Percentiles rank a stretch among this genome's conserved stretches.
Evolutionary conservation across 2,797 vertebrate genomes (phyloP).

Genomic region (Coregonus suidteri): DNA sequence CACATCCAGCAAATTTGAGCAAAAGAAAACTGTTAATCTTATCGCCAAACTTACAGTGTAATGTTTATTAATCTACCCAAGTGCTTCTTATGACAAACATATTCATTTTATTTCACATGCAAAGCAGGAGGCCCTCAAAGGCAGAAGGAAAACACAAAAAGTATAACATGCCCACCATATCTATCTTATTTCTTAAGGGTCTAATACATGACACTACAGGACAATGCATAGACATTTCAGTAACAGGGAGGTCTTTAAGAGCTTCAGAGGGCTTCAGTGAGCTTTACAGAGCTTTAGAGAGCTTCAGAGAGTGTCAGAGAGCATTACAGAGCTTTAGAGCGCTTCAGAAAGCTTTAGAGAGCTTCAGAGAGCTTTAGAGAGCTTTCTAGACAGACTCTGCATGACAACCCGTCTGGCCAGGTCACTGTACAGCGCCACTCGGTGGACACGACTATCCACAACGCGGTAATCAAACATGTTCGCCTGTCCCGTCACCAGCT

Average conservation of each 20-base stretch:
- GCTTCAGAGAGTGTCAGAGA: neutral
- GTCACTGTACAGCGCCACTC: constrained; percentile 34
- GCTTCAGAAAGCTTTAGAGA: neutral
- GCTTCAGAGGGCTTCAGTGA: neutral
- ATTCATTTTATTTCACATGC: neutral
- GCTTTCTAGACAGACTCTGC: constrained; percentile 40
- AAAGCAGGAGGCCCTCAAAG: neutral
- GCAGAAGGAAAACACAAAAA: neutral
- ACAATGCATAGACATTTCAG: neutral
- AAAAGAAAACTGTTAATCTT: neutral
- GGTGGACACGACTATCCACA: constrained; percentile 36
- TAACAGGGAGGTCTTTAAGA: neutral
- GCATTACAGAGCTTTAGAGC: neutral
- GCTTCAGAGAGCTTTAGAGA: constrained; percentile 21
- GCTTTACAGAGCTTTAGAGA: no score
- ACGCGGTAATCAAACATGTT: constrained; percentile 31
- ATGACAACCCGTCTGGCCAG: constrained; percentile 31
- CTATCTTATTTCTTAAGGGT: neutral
- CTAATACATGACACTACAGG: neutral
- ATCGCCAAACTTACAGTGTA: neutral
- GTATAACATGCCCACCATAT: neutral
- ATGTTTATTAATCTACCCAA: neutral
- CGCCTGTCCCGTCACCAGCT: constrained; percentile 43
- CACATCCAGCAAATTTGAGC: neutral
- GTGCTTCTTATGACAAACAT: neutral